A percentile compares a stretch with the other conserved stretches of the same genome.
phyloP scores from a whole-genome alignment of 2,797 vertebrate genomes.

The Pseudocheirus occidentalis region DNA sequence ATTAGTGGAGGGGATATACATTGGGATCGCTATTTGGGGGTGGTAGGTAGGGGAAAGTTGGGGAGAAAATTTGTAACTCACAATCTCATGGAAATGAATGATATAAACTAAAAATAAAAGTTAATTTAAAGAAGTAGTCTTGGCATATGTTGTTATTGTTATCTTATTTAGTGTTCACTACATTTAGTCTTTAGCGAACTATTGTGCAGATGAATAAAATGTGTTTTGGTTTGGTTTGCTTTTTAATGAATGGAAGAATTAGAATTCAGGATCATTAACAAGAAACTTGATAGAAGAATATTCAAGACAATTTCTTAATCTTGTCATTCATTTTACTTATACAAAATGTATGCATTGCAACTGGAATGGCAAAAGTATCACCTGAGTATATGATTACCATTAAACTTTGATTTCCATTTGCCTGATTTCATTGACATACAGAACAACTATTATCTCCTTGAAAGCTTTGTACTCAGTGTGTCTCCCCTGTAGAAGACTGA shows the following conservation, averaged over 20 bases:
- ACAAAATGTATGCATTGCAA: not conserved
- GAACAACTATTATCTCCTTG: not conserved
- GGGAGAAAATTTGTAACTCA: too few species aligned
- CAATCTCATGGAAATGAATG: too few species aligned
- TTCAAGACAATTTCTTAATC: not conserved
- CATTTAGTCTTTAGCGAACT: not conserved
- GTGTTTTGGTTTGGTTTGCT: not conserved
- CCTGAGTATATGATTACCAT: not conserved
- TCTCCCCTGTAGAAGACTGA: not conserved
- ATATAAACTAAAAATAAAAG: too few species aligned
- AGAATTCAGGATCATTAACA: not conserved
- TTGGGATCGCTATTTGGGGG: too few species aligned
- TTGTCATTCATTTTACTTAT: not conserved
- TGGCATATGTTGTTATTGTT: not conserved
- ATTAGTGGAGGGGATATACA: too few species aligned
- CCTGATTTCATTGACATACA: not conserved
- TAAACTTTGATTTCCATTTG: not conserved
- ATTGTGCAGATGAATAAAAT: not conserved
- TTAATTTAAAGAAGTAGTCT: too few species aligned
- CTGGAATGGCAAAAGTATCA: not conserved
- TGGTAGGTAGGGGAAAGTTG: too few species aligned
- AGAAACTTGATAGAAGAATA: not conserved
- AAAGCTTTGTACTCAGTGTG: not conserved
- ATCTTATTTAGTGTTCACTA: not conserved
- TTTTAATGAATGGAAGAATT: not conserved